Evolutionary conservation across 92 coral and sea anemone genomes (phyloP).

Genomic region (Zoanthus sociatus): DNA sequence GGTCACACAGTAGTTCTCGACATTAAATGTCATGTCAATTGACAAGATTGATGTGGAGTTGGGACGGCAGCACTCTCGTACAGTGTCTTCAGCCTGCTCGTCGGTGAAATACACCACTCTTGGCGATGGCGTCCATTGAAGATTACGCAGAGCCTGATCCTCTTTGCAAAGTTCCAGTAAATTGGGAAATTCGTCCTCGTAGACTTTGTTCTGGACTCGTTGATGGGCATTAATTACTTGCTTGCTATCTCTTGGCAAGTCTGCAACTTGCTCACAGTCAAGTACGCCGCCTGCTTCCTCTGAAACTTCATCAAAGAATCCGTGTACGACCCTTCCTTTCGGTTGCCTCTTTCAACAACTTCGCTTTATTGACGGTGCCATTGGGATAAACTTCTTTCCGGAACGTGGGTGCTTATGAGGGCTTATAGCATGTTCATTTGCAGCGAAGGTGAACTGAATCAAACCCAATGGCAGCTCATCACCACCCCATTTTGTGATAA

Average conservation of each 20-base stretch:
- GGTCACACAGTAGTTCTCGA: constrained; percentile 60
- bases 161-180: constrained; percentile 52
- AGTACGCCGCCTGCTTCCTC: constrained; percentile 61
- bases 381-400: constrained; percentile 56
- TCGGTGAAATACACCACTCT: constrained; percentile 56
- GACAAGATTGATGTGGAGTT: constrained; percentile 48
- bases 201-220: constrained; percentile 25
- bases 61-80: constrained; percentile 56
- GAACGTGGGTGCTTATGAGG: constrained; percentile 63
- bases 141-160: constrained; percentile 48
- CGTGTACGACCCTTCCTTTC: constrained; percentile 52
- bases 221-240: constrained; percentile 58
- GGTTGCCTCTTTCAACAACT: constrained; percentile 43
- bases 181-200: constrained; percentile 49
- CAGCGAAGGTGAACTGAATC: constrained; percentile 52
- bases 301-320: constrained; percentile 48
- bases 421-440: constrained; percentile 61
- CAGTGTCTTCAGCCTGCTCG: constrained; percentile 44
- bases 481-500: constrained; percentile 41
- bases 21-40: constrained; percentile 50
- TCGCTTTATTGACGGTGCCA: constrained; percentile 62
- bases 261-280: constrained; percentile 51
- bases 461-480: constrained; percentile 53
- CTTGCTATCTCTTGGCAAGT: constrained; percentile 65
- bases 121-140: constrained; percentile 67